Evolutionary conservation across 2,797 vertebrate genomes (phyloP), one percentile per base, ranked within the genome.

Genomic region (Hemibagrus guttatus): DNA sequence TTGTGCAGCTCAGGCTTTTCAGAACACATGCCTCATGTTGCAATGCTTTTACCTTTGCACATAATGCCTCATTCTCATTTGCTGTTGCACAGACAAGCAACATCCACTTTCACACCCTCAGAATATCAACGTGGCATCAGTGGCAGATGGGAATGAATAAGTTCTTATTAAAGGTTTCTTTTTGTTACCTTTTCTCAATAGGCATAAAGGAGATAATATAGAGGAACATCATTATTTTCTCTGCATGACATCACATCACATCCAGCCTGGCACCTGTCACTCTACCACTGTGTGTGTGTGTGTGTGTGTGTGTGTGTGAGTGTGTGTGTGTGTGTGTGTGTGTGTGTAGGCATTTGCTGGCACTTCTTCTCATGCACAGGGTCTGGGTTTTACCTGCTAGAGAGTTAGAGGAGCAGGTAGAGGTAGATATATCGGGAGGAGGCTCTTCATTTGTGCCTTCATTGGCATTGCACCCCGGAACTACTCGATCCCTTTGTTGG

Each of bases 381-480:
- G 42, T 6, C 31, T 87, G 82, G 88, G 85, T 91, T 90, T 90
- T 94, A 96, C 94, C 95, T 83, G 93, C 94, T 89, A 94, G 90
- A 84, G 91, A 95, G 46, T 89, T 88, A 46, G 92, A 93, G 26
- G 91, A 93, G 83, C 91, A 91, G 69, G 92, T 90, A 0, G 93
- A 95, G 86, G 92, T 91, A 74, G 92, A 92, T 82, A 93, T 90
- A 81, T 91, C 90, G 49, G 92, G 92, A 76, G 87, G 79, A 52
- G 88, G 91, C 89, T 91, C 92, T 91, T 90, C 71, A 23, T 63
- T 90, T 80, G 94, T 90, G 90, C n/a, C 31, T 90, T 56, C 23
- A 42, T 8, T 90, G 90, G 91, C 88, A 84, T 89, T 92, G 79
- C 12, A 23, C 16, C 90, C 89, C 2, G 90, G 91, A 81, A 87